Conservation (phyloP, 2,888 invertebrate species). For the Andrena haemorrhoa region DNA sequence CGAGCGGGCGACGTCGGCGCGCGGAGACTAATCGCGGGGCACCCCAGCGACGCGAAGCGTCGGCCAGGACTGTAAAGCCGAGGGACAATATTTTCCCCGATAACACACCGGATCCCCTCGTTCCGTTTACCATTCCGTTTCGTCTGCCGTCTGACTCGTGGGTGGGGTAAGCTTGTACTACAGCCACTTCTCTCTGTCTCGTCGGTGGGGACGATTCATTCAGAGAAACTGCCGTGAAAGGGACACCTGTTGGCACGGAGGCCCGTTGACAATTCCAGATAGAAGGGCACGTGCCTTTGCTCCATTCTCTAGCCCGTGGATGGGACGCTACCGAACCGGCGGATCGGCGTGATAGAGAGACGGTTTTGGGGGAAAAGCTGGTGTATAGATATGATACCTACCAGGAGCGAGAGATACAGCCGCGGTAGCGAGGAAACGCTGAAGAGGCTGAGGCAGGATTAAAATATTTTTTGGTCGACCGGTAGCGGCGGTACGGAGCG, state of each 20-base stretch:
- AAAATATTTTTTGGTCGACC: constrained; percentile 74
- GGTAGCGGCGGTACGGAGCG: constrained; percentile 70
- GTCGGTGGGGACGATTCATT: constrained; percentile 84
- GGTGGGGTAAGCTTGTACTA: constrained; percentile 83
- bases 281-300: constrained; percentile 76
- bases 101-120: constrained; percentile 79
- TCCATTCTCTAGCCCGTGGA: constrained; percentile 25
- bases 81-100: constrained; percentile 80
- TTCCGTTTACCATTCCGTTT: constrained; percentile 85
- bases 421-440: neutral
- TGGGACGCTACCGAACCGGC: neutral
- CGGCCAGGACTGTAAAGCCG: neutral
- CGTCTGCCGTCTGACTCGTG: constrained; percentile 83
- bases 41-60: neutral
- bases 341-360: neutral
- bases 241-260: constrained; percentile 84
- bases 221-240: constrained; percentile 85
- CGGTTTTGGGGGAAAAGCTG: neutral
- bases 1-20: no score
- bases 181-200: constrained; percentile 77
- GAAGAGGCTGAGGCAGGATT: constrained; percentile 70
- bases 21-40: neutral
- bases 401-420: neutral
- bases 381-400: no score
- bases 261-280: constrained; percentile 83